phyloP scores from a whole-genome alignment of 2,888 invertebrate species.

The Drymonia ruficornis region DNA sequence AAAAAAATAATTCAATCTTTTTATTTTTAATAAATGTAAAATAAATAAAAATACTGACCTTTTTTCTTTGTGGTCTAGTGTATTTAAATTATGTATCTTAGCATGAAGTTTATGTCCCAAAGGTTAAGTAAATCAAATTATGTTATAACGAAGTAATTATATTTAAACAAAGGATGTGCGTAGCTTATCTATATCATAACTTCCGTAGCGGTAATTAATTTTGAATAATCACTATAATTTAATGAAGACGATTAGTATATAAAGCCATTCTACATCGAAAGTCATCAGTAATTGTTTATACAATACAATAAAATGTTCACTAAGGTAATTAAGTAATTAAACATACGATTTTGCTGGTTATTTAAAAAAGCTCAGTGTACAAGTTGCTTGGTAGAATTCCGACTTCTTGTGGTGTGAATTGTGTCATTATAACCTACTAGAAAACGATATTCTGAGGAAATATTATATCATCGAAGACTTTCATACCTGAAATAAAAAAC shows the following conservation, averaged over 20 bases:
- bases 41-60: too few species aligned
- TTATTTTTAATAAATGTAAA: too few species aligned
- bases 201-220: neutral
- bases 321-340: slow-evolving; percentile 53
- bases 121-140: neutral
- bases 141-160: neutral
- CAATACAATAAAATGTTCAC: slow-evolving; percentile 60
- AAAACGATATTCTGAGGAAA: too few species aligned
- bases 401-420: neutral
- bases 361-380: slow-evolving; percentile 28
- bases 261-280: slow-evolving; percentile 35
- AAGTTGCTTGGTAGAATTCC: slow-evolving; percentile 15
- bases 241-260: slow-evolving; percentile 44
- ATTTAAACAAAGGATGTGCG: slow-evolving; percentile 6
- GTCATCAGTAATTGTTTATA: slow-evolving; percentile 49
- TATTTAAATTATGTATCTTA: neutral
- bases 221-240: slow-evolving; percentile 6
- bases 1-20: too few species aligned
- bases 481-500: too few species aligned
- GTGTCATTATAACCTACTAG: neutral
- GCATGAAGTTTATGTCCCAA: too few species aligned
- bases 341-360: slow-evolving; percentile 30
- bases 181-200: neutral
- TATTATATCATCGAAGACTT: too few species aligned
- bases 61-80: too few species aligned